Percentiles rank a stretch among this genome's conserved stretches.
Evolutionary conservation across 1,140 invertebrate species (phyloP).

Genomic region (Drosophila repletoides): DNA sequence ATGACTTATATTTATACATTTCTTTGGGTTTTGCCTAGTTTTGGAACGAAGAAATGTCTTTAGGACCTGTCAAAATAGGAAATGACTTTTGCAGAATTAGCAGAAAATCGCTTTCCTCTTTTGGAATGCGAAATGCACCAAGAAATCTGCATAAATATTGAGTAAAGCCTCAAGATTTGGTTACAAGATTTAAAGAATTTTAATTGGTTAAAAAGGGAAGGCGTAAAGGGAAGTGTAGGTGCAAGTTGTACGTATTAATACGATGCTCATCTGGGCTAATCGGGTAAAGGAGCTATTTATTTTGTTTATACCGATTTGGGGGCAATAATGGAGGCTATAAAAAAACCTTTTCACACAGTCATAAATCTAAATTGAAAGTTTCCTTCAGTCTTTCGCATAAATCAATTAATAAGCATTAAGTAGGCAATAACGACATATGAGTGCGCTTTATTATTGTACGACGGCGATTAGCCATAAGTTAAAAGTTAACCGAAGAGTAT

Average conservation of each 20-base stretch:
- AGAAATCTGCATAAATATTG: background rate
- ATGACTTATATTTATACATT: conserved; percentile 18
- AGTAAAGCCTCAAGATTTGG: background rate
- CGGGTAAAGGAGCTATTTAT: background rate
- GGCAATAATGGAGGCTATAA: conserved; percentile 27
- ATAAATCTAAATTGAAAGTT: conserved; percentile 62
- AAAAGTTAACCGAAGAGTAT: conserved; percentile 35
- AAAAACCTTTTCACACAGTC: conserved; percentile 72
- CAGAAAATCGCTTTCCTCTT: conserved; percentile 4
- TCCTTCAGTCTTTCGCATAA: conserved; percentile 49
- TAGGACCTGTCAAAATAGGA: conserved; percentile 8
- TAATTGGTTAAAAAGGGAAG: too few relatives aligned
- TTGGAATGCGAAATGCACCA: background rate
- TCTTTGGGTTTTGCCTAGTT: conserved; percentile 31
- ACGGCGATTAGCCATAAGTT: conserved; percentile 34
- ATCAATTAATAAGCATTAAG: conserved; percentile 64
- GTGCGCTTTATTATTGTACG: conserved; percentile 10
- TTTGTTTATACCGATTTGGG: conserved; percentile 10
- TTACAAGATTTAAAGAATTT: too few relatives aligned
- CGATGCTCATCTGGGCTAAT: conserved; percentile 5
- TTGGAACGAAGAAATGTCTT: background rate
- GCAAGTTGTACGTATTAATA: background rate
- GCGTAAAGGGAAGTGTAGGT: too few relatives aligned
- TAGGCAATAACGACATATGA: conserved; percentile 37
- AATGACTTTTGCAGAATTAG: background rate